Conservation (phyloP, 1,140 invertebrate species). For the Piezodorus guildinii region DNA sequence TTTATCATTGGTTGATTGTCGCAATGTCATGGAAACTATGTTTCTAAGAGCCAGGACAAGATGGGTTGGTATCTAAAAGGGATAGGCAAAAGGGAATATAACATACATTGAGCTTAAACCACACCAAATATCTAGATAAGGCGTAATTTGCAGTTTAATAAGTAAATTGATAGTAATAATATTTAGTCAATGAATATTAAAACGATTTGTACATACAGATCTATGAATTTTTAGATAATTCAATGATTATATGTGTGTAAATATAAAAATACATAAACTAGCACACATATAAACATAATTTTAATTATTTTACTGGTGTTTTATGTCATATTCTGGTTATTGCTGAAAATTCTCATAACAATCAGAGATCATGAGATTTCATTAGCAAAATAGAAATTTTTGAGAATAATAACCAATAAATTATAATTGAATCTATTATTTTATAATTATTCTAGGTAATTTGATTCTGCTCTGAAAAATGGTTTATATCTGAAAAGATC, state of each 20-base stretch:
- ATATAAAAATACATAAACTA: too few relatives aligned
- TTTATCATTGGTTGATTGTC: neutral
- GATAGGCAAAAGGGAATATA: neutral
- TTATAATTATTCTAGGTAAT: too few relatives aligned
- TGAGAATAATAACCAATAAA: too few relatives aligned
- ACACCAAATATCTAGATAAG: slow-evolving; percentile 8
- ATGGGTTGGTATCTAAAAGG: neutral
- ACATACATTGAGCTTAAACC: slow-evolving; percentile 14
- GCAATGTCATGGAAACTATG: neutral
- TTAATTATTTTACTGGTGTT: neutral
- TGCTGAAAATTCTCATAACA: neutral
- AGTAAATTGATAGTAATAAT: slow-evolving; percentile 3
- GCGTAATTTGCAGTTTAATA: slow-evolving; percentile 13
- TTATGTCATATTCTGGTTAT: neutral
- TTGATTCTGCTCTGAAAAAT: too few relatives aligned
- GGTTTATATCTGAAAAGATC: too few relatives aligned
- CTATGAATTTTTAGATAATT: neutral
- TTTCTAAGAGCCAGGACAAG: neutral
- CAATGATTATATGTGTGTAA: too few relatives aligned
- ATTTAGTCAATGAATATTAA: neutral
- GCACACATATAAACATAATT: neutral
- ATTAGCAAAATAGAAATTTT: too few relatives aligned
- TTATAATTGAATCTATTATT: too few relatives aligned
- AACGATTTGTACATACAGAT: slow-evolving; percentile 4
- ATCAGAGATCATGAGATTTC: too few relatives aligned